phyloP scores from a whole-genome alignment of 2,113 vertebrate genomes.

The Hoplias malabaricus region DNA sequence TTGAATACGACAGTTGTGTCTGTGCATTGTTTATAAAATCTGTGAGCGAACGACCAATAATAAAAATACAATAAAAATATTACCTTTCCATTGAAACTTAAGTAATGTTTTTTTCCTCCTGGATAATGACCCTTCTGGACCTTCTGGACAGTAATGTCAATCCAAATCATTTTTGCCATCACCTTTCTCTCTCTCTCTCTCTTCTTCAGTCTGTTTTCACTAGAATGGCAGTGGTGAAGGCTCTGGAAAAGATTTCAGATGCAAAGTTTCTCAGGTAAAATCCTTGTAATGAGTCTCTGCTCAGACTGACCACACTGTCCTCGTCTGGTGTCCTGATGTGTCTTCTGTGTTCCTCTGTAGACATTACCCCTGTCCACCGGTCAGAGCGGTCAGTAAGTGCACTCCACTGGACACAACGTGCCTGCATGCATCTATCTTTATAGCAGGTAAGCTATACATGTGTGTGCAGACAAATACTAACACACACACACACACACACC shows the following conservation, averaged over 20 bases:
- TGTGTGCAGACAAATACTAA: too few relatives aligned
- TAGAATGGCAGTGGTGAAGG: slow-evolving; percentile 96
- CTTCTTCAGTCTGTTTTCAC: slow-evolving; percentile 89
- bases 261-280: slow-evolving; percentile 83
- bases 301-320: neutral
- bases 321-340: neutral
- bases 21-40: neutral
- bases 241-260: slow-evolving; percentile 91
- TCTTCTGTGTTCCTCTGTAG: slow-evolving; percentile 64
- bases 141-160: too few relatives aligned
- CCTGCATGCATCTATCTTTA: slow-evolving; percentile 85
- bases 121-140: too few relatives aligned
- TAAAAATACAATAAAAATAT: too few relatives aligned
- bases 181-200: slow-evolving; percentile 31
- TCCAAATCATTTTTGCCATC: too few relatives aligned
- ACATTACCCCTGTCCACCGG: slow-evolving; percentile 81
- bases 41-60: too few relatives aligned
- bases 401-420: slow-evolving; percentile 82
- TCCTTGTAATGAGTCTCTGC: slow-evolving; percentile 18
- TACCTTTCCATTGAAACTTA: too few relatives aligned
- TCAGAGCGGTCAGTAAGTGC: slow-evolving; percentile 72
- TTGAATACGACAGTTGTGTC: too few relatives aligned
- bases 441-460: slow-evolving; percentile 89
- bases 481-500: too few relatives aligned
- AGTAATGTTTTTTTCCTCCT: too few relatives aligned